phyloP scores from a whole-genome alignment of 2,888 invertebrate genomes.

The Catocala sponsa region DNA sequence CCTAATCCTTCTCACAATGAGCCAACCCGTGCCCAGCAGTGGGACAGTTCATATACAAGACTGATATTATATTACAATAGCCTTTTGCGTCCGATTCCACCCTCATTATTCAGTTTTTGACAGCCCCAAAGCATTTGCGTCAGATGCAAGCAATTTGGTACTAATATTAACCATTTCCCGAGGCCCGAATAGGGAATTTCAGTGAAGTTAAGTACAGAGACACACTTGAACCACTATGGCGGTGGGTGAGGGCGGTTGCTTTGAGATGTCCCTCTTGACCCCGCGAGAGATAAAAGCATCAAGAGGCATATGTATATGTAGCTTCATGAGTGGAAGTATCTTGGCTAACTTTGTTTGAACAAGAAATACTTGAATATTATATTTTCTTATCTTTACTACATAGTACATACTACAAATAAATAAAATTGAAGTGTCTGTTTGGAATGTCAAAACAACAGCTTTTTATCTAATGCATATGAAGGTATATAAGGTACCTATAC shows the following conservation, averaged over 20 bases:
- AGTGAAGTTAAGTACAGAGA: slow-evolving; percentile 33
- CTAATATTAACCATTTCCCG: neutral
- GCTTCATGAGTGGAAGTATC: neutral
- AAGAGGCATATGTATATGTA: slow-evolving; percentile 10
- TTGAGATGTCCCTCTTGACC: slow-evolving; percentile 46
- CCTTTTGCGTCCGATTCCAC: too few species aligned
- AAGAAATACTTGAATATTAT: neutral
- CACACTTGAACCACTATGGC: slow-evolving; percentile 36
- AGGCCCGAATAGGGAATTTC: slow-evolving; percentile 21
- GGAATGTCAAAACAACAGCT: too few species aligned
- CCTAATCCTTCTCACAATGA: too few species aligned
- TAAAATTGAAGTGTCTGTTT: too few species aligned
- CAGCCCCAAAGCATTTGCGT: neutral
- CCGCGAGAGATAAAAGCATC: slow-evolving; percentile 43
- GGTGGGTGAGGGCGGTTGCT: slow-evolving; percentile 38
- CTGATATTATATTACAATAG: too few species aligned
- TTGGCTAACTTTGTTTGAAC: neutral
- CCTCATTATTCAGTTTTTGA: neutral
- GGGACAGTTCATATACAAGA: too few species aligned
- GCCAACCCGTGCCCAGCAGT: too few species aligned
- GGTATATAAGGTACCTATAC: too few species aligned
- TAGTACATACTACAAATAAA: too few species aligned
- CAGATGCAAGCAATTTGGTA: neutral
- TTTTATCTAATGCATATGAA: too few species aligned
- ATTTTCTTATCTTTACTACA: too few species aligned